Base-by-base conservation (phyloP, 1,140 invertebrate species). In the Geopemphigus sp. region DNA sequence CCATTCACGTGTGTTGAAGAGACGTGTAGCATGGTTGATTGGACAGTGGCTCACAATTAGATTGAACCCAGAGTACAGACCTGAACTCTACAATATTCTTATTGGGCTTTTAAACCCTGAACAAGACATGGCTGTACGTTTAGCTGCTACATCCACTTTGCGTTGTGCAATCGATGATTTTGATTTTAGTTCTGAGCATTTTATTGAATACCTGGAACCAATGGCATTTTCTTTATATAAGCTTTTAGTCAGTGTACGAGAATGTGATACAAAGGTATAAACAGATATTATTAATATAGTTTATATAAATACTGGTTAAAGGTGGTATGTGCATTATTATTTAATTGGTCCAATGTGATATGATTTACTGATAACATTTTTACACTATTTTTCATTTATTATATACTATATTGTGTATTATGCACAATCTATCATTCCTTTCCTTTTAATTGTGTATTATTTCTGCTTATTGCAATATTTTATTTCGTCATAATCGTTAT, bases 241-340 rank as follows among this genome's bases (percentile, higher is more conserved):
- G 80, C 88, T 98, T 64, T 86, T 98, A 64, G 93, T 94, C 84
- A 93, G 96, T 86, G 93, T 93, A 0, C 88, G 90, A 82, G 95
- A 97, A 86, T 96, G 94, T 88, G 95, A 98, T 86, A 96, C 94
- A 5, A 98, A 97, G 87, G 92, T 93, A 88, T 83, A 81, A 76
- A 74, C 72, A 5, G 26, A 19, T 50, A n/a, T 39, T 39, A 39
- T 39, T 11, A 32, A 6, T 56, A n/a, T 39, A 53, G 0, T 61
- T 29, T 19, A 32, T 6, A 63, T 5, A n/a, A 39, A 39, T n/a
- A n/a, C 22, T 19, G 10, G 24, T 29, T 26, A 24, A 50, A 15
- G 5, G n/a, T 15, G 3, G 53, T 68, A 0, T 68, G n/a, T 15
- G 14, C 39, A 26, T 39, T 39, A 39, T 39, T 4, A 39, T 39